Evolutionary conservation across 2,888 invertebrate species (phyloP).

Genomic region (Lasiommata megera): DNA sequence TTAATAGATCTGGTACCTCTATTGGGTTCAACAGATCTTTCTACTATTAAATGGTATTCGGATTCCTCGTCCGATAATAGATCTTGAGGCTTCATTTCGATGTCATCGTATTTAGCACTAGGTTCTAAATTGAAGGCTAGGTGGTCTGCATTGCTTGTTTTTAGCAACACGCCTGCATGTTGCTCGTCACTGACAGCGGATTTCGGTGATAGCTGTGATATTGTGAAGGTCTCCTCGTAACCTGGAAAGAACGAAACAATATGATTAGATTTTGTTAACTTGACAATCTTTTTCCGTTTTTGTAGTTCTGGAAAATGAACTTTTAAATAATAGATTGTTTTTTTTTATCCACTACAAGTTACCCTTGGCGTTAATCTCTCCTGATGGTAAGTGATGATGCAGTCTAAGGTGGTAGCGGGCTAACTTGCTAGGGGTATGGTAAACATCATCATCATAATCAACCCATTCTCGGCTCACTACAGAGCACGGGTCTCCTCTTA

Average conservation of each 20-base stretch:
- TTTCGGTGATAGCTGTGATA: slow-evolving; percentile 87
- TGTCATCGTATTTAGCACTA: slow-evolving; percentile 51
- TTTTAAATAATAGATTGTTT: too few relatives aligned
- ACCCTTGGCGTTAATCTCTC: too few relatives aligned
- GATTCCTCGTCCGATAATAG: slow-evolving; percentile 41
- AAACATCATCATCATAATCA: too few relatives aligned
- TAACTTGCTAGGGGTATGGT: too few relatives aligned
- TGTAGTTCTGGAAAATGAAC: too few relatives aligned
- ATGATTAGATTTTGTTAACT: not conserved
- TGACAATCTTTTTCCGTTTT: too few relatives aligned
- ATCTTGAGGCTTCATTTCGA: slow-evolving; percentile 38
- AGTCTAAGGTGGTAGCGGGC: too few relatives aligned
- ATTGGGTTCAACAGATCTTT: slow-evolving; percentile 78
- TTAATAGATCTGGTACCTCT: slow-evolving; percentile 77
- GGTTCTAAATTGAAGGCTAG: slow-evolving; percentile 67
- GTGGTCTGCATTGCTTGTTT: slow-evolving; percentile 59
- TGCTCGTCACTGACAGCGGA: slow-evolving; percentile 62
- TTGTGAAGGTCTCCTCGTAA: slow-evolving; percentile 78
- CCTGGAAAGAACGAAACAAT: slow-evolving; percentile 60
- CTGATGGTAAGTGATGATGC: too few relatives aligned
- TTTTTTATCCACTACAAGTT: too few relatives aligned
- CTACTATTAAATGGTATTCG: slow-evolving; percentile 68
- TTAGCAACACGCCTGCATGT: slow-evolving; percentile 49
- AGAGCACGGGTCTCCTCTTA: too few relatives aligned
- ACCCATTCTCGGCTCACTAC: too few relatives aligned